A percentile compares a stretch with the other conserved stretches of the same genome.
These are phyloP conservation scores for Drepana falcataria DNA, from an alignment of 2,888 invertebrate genomes.

Conservation along the genomic window DNA sequence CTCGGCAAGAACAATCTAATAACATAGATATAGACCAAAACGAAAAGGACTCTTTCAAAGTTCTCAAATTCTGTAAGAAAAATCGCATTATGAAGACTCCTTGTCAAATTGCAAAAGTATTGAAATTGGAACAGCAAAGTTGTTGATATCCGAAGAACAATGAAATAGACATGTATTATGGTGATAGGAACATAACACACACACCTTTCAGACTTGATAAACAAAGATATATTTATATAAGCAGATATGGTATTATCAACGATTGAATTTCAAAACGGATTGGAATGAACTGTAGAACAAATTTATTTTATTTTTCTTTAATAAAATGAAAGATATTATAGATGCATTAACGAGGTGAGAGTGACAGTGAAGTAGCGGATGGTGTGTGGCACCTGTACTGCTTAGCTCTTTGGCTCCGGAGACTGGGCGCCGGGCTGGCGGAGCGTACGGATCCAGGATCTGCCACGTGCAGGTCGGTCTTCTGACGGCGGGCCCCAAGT, in stretches of 20 bases:
- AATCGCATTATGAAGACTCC: no score
- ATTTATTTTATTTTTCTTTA: no score
- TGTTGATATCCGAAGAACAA: conserved; percentile 5
- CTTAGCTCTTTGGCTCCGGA: conserved; percentile 73
- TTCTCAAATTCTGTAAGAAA: no score
- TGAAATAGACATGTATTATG: background rate
- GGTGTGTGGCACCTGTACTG: conserved; percentile 62
- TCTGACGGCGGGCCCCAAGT: conserved; percentile 78
- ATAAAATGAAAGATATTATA: no score
- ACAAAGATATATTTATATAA: background rate
- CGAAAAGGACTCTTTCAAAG: no score
- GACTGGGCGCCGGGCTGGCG: conserved; percentile 73
- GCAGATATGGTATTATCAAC: background rate
- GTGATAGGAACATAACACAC: background rate
- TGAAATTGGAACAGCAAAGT: no score
- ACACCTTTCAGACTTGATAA: background rate
- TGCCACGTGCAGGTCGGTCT: conserved; percentile 72
- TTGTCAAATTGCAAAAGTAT: no score
- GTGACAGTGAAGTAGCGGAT: no score
- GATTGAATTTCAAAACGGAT: background rate
- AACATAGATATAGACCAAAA: no score
- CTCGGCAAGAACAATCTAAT: no score
- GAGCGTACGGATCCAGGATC: conserved; percentile 58
- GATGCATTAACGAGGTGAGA: no score
- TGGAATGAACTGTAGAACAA: no score